Evolutionary conservation across 2,113 vertebrate genomes (phyloP).

Genomic region (Hemicordylus capensis): DNA sequence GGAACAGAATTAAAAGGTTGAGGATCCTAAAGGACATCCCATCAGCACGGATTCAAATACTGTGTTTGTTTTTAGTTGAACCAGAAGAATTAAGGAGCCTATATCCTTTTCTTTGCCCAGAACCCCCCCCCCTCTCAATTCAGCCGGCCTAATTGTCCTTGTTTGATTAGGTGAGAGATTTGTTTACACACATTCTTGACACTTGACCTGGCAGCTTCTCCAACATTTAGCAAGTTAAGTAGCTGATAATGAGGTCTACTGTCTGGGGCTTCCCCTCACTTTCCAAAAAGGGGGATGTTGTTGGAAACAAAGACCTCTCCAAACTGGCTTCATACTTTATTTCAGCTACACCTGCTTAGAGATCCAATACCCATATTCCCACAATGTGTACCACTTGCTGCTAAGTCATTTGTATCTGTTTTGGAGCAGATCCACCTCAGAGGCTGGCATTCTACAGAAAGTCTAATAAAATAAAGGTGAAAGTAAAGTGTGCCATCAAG

Average conservation of each 20-base stretch:
- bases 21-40: background rate
- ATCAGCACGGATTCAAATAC: background rate
- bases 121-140: background rate
- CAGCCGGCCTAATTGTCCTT: background rate
- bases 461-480: too few relatives aligned
- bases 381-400: background rate
- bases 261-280: background rate
- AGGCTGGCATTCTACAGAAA: too few relatives aligned
- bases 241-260: background rate
- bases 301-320: background rate
- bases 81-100: background rate
- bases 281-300: background rate
- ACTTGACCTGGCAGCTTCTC: background rate
- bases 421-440: background rate
- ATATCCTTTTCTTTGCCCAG: background rate
- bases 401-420: background rate
- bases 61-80: constrained; percentile 19
- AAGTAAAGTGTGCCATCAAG: too few relatives aligned
- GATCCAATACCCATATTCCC: background rate
- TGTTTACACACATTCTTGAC: background rate
- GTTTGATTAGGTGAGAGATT: constrained; percentile 14
- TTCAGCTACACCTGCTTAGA: background rate
- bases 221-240: background rate
- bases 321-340: background rate
- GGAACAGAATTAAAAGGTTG: background rate